phyloP scores from a whole-genome alignment of 2,888 invertebrate genomes.

The Erebia palarica region DNA sequence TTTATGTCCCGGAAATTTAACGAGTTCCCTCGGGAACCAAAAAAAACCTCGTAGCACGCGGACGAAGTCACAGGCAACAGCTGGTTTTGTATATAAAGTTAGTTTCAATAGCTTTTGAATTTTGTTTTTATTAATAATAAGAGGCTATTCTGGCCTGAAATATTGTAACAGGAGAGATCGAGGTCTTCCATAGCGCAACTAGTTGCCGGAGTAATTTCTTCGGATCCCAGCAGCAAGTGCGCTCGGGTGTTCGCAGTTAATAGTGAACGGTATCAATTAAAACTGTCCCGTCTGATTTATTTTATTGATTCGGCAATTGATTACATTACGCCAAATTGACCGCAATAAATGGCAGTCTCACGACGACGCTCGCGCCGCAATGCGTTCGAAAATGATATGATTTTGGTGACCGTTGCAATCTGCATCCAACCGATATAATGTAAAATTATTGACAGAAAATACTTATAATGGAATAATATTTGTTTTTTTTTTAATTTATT shows the following conservation, averaged over 20 bases:
- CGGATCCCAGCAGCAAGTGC: conserved; percentile 34
- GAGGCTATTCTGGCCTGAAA: no score
- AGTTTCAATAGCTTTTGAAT: no score
- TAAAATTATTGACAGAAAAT: not conserved
- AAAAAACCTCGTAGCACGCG: no score
- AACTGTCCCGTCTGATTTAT: conserved; percentile 80
- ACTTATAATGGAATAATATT: not conserved
- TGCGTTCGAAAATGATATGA: conserved; percentile 48
- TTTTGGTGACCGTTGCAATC: conserved; percentile 18
- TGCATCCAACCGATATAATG: conserved; percentile 2
- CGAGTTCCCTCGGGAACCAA: no score
- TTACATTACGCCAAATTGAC: conserved; percentile 82
- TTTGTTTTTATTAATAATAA: no score
- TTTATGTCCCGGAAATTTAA: no score
- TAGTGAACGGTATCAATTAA: conserved; percentile 78
- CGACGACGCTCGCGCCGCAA: conserved; percentile 52
- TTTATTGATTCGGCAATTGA: conserved; percentile 81
- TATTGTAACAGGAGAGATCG: not conserved
- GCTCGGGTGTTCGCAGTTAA: conserved; percentile 60
- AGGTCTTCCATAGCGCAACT: conserved; percentile 34
- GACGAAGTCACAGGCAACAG: no score
- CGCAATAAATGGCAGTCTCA: conserved; percentile 73
- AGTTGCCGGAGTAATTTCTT: conserved; percentile 37
- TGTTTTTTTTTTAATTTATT: no score
- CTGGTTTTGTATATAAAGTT: no score